A percentile compares a stretch with the other conserved stretches of the same genome.
These are phyloP conservation scores for Sarotherodon lohbergeri DNA, from an alignment of 2,113 vertebrate species.

Conservation along the genomic window DNA sequence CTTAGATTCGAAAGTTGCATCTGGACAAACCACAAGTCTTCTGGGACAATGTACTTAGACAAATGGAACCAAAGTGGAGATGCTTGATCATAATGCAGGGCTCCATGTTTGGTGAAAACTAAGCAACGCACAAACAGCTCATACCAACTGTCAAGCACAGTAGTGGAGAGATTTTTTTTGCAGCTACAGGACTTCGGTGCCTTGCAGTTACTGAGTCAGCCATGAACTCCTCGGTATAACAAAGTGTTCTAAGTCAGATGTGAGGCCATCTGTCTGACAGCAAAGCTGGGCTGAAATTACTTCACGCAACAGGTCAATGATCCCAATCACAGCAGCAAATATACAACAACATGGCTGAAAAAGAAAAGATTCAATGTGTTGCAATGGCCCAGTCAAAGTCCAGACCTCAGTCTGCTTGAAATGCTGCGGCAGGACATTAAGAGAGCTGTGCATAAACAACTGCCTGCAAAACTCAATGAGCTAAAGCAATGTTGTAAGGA, in stretches of 20 bases:
- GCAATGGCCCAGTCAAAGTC: neutral
- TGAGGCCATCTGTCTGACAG: neutral
- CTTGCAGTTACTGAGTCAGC: neutral
- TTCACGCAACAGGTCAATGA: neutral
- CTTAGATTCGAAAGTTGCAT: neutral
- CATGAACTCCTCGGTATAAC: neutral
- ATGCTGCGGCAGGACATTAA: neutral
- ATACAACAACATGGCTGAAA: neutral
- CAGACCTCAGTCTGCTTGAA: neutral
- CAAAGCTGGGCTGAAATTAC: neutral
- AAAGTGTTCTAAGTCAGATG: neutral
- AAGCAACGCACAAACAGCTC: neutral
- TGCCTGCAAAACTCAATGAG: neutral
- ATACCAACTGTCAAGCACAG: neutral
- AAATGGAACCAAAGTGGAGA: neutral
- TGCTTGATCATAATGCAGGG: neutral
- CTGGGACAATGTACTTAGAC: neutral
- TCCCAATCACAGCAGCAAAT: neutral
- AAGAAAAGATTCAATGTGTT: neutral
- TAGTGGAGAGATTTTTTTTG: neutral
- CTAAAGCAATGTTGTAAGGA: neutral
- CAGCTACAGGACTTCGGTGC: neutral
- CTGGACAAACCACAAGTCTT: neutral
- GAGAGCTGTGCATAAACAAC: neutral
- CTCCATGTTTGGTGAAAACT: neutral